A percentile compares a stretch with the other conserved stretches of the same genome.
Evolutionary conservation across 2,797 vertebrate genomes (phyloP).

Genomic region (Heliangelus exortis): DNA sequence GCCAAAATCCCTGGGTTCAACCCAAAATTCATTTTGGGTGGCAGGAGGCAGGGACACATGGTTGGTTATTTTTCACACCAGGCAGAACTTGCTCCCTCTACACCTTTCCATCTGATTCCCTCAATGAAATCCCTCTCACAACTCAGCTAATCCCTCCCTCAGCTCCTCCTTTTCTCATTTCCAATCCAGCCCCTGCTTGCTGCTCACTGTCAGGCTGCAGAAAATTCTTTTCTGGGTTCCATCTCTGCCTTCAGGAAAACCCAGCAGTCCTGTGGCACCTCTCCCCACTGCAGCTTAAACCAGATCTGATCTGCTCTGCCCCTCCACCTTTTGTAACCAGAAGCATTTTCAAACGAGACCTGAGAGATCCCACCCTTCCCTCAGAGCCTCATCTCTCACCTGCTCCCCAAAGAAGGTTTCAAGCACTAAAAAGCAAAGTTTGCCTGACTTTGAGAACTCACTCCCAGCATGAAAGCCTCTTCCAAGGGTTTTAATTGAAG

Average conservation of each 20-base stretch:
- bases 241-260: neutral
- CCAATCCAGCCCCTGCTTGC: neutral
- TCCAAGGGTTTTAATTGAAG: constrained; percentile 60
- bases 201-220: neutral
- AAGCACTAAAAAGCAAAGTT: constrained; percentile 11
- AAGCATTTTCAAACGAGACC: constrained; percentile 3
- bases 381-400: neutral
- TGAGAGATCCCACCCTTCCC: neutral
- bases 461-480: neutral
- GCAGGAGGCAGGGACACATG: neutral
- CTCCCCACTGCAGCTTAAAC: neutral
- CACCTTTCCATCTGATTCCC: neutral
- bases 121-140: neutral
- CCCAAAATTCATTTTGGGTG: neutral
- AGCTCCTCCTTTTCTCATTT: constrained; percentile 18
- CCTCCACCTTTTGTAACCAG: neutral
- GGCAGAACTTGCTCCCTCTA: neutral
- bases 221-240: constrained; percentile 16
- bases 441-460: constrained; percentile 63
- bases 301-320: neutral
- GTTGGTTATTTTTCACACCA: neutral
- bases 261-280: constrained; percentile 9
- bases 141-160: neutral
- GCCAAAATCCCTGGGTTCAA: neutral
- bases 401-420: neutral